Conservation (phyloP, 1,140 invertebrate species). For the Platyscapa corneri region DNA sequence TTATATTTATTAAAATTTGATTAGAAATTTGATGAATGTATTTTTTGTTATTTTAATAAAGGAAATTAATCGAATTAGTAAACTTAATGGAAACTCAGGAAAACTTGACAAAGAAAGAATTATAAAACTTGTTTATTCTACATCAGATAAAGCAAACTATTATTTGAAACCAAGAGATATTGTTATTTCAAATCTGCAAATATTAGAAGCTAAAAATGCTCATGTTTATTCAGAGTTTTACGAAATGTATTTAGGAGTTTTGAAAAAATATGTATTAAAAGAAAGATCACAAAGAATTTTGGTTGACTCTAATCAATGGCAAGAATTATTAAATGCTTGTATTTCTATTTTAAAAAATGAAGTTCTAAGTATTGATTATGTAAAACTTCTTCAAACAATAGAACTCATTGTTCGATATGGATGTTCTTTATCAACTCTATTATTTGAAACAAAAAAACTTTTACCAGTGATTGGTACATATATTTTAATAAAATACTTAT, state of each 20-base stretch:
- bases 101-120: constrained; percentile 54
- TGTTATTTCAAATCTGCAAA: constrained; percentile 55
- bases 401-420: constrained; percentile 60
- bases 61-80: constrained; percentile 56
- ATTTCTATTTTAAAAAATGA: constrained; percentile 54
- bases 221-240: constrained; percentile 56
- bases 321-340: constrained; percentile 58
- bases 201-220: constrained; percentile 49
- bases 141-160: constrained; percentile 46
- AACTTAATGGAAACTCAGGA: constrained; percentile 42
- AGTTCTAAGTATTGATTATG: constrained; percentile 52
- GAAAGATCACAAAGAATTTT: constrained; percentile 56
- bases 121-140: constrained; percentile 54
- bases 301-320: constrained; percentile 59
- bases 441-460: constrained; percentile 53
- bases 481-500: constrained; percentile 20
- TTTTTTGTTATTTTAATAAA: constrained; percentile 35
- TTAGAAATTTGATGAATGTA: not conserved
- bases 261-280: constrained; percentile 59
- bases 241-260: constrained; percentile 59
- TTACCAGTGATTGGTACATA: constrained; percentile 60
- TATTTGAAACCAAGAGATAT: constrained; percentile 56
- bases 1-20: not conserved
- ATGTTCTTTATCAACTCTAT: constrained; percentile 58
- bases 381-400: constrained; percentile 54